Conservation (phyloP, 2,797 vertebrate genomes). For the Jordanella pulchra region DNA sequence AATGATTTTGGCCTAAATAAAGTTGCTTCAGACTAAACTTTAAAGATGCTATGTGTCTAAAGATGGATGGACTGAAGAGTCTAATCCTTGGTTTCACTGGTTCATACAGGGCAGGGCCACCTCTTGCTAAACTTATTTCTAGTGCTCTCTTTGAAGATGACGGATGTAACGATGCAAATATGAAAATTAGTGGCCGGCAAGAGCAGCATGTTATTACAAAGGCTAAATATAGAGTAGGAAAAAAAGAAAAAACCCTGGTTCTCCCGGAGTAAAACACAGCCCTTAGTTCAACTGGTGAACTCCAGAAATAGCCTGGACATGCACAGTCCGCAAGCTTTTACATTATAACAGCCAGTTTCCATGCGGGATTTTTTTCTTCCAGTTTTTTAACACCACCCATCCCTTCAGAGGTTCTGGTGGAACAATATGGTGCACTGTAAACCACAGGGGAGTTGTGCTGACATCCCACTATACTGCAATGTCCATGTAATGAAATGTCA, state of each 20-base stretch:
- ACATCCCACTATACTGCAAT: constrained; percentile 29
- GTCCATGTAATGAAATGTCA: constrained; percentile 20
- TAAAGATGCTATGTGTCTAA: constrained; percentile 8
- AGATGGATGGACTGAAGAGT: constrained; percentile 3
- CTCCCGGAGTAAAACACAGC: constrained; percentile 74
- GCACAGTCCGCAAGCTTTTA: constrained; percentile 73
- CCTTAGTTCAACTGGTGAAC: constrained; percentile 66
- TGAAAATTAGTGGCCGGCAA: constrained; percentile 66
- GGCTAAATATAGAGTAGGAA: constrained; percentile 53
- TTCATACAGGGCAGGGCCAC: constrained; percentile 36
- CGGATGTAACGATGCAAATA: constrained; percentile 46
- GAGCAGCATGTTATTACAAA: constrained; percentile 76
- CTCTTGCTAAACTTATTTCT: constrained; percentile 62
- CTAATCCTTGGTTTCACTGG: not conserved
- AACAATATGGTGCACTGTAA: constrained; percentile 59
- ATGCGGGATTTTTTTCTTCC: constrained; percentile 72
- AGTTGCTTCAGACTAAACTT: not conserved
- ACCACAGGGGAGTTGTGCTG: constrained; percentile 29
- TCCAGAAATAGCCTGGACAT: constrained; percentile 77
- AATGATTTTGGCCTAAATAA: not conserved
- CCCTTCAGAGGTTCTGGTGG: constrained; percentile 62
- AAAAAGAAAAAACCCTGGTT: constrained; percentile 42
- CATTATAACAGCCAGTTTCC: constrained; percentile 74
- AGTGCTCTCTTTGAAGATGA: constrained; percentile 63
- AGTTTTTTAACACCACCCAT: constrained; percentile 80